Evolutionary conservation across 23 tunicate genomes (phyloP).

Genomic region (Styela clava): DNA sequence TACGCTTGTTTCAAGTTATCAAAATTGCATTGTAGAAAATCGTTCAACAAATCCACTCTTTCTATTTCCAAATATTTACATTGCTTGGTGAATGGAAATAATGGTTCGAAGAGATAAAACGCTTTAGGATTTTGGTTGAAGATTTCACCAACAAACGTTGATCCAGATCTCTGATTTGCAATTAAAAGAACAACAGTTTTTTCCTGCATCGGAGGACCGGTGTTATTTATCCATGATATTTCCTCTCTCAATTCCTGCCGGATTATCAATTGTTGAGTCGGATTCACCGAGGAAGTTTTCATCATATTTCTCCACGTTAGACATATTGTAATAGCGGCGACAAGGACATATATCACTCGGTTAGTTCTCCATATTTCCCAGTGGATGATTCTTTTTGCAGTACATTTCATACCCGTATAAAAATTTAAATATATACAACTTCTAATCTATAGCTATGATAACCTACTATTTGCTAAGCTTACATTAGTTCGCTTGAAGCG

Average conservation of each 20-base stretch:
- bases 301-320: not conserved
- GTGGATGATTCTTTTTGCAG: not conserved
- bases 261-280: too few species aligned
- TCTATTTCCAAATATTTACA: conserved; percentile 39
- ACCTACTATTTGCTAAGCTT: too few species aligned
- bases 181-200: conserved; percentile 41
- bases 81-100: conserved; percentile 57
- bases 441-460: too few species aligned
- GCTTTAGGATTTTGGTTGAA: conserved; percentile 45
- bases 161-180: conserved; percentile 73
- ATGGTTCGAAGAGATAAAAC: conserved; percentile 71
- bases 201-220: too few species aligned
- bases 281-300: too few species aligned
- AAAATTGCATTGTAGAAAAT: conserved; percentile 39
- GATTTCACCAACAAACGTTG: conserved; percentile 62
- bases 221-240: too few species aligned
- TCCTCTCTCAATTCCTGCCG: too few species aligned
- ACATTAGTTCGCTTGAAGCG: too few species aligned
- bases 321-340: not conserved
- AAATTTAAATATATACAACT: too few species aligned
- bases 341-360: not conserved
- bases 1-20: conserved; percentile 21
- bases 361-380: not conserved
- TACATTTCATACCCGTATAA: not conserved
- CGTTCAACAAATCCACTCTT: conserved; percentile 25